Percentiles rank a stretch among this genome's conserved stretches.
Evolutionary conservation across 2,888 invertebrate genomes (phyloP).

Genomic region (Coleophora flavipennella): DNA sequence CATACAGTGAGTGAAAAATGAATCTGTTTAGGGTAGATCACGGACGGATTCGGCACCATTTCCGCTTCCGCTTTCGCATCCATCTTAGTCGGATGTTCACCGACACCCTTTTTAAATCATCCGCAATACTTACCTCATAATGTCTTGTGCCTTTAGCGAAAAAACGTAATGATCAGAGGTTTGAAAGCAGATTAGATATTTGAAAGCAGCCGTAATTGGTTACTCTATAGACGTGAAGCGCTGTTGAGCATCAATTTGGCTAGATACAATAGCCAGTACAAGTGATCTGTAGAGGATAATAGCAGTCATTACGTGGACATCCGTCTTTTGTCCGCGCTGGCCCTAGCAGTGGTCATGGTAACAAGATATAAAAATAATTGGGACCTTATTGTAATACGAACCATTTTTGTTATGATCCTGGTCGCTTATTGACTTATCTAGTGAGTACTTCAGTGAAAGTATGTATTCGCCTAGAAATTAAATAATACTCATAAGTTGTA

Average conservation of each 20-base stretch:
- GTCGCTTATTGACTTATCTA: no score
- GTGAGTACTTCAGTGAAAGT: no score
- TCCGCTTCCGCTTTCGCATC: conserved; percentile 50
- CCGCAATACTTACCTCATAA: conserved; percentile 2
- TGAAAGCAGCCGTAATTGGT: conserved; percentile 8
- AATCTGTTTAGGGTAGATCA: conserved; percentile 49
- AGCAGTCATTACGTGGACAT: conserved; percentile 35
- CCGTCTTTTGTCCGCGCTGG: conserved; percentile 38
- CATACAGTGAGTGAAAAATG: conserved; percentile 49
- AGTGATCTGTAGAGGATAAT: conserved; percentile 39
- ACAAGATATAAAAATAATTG: conserved; percentile 23
- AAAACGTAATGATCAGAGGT: conserved; percentile 3
- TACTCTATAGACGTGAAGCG: conserved; percentile 13
- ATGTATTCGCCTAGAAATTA: no score
- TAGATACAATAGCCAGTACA: conserved; percentile 26
- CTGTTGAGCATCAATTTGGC: conserved; percentile 15
- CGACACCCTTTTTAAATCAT: conserved; percentile 57
- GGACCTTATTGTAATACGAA: conserved; percentile 2
- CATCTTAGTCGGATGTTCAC: conserved; percentile 56
- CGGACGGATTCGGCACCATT: conserved; percentile 50
- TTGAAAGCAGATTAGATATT: conserved; percentile 6
- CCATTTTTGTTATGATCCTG: no score
- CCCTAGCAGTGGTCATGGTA: conserved; percentile 40
- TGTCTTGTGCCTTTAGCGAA: background rate
- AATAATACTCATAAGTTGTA: no score